Conservation (phyloP, 2,113 vertebrate species). For the Sturnus vulgaris region DNA sequence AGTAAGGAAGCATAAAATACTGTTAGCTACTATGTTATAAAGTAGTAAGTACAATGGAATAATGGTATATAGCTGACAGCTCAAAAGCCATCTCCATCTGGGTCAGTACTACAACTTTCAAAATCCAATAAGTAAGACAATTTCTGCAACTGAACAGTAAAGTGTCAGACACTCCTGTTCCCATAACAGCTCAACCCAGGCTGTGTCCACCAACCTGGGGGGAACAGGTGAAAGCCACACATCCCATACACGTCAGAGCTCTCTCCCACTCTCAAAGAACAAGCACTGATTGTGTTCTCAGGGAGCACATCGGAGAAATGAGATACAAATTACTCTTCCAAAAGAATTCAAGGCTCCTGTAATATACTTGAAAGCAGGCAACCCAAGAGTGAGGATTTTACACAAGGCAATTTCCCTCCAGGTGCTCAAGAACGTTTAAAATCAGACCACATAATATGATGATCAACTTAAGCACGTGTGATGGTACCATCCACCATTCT, state of each 20-base stretch:
- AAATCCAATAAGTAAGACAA: not conserved
- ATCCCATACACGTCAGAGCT: not conserved
- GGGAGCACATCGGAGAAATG: not conserved
- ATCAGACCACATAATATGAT: not conserved
- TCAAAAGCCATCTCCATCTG: not conserved
- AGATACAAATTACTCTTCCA: not conserved
- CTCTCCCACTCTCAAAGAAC: slow-evolving; percentile 18
- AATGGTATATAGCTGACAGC: not conserved
- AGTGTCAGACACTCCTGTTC: not conserved
- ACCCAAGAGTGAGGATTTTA: slow-evolving; percentile 46
- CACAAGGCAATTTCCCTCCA: not conserved
- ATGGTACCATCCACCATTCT: not conserved
- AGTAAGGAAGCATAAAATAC: not conserved
- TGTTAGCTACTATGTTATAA: slow-evolving; percentile 27
- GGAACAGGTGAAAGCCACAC: not conserved
- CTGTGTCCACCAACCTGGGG: not conserved
- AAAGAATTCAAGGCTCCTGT: slow-evolving; percentile 4
- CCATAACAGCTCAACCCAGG: not conserved
- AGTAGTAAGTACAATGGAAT: not conserved
- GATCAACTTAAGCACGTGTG: not conserved
- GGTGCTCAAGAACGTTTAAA: not conserved
- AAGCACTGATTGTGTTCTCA: not conserved
- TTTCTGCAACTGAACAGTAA: not conserved
- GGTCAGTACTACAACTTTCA: not conserved
- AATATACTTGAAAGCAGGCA: slow-evolving; percentile 45